Percentiles rank a stretch among this genome's conserved stretches.
phyloP scores from a whole-genome alignment of 2,113 vertebrate genomes.

The Apeltes quadracus region DNA sequence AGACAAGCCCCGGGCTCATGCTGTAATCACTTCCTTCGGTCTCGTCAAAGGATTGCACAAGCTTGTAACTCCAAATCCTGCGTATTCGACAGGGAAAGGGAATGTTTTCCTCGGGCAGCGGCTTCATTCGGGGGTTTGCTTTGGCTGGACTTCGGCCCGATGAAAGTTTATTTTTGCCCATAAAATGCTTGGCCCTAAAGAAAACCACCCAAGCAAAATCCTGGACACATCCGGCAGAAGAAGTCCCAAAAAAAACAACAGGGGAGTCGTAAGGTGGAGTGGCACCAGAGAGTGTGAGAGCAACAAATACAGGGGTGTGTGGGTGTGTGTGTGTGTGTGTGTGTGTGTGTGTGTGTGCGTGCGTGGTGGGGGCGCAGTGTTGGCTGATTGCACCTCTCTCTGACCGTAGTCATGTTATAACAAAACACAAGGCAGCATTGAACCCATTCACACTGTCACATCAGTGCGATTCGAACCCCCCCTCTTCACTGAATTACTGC shows the following conservation, averaged over 20 bases:
- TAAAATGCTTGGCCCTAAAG: conserved; percentile 76
- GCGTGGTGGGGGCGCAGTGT: conserved; percentile 32
- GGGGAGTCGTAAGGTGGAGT: conserved; percentile 61
- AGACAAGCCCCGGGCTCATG: conserved; percentile 40
- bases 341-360: no score
- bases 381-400: conserved; percentile 49
- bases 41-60: conserved; percentile 60
- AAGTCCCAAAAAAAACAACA: conserved; percentile 73
- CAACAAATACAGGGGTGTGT: conserved; percentile 42
- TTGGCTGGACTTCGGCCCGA: conserved; percentile 76
- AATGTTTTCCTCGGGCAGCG: conserved; percentile 76
- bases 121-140: conserved; percentile 76
- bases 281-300: conserved; percentile 55
- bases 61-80: conserved; percentile 67
- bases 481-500: conserved; percentile 22
- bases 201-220: conserved; percentile 78
- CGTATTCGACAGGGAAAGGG: conserved; percentile 68
- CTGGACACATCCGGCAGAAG: conserved; percentile 70
- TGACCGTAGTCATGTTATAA: conserved; percentile 57
- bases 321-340: no score
- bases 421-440: conserved; percentile 48
- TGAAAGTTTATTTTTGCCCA: conserved; percentile 80
- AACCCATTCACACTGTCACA: conserved; percentile 53
- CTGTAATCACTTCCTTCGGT: conserved; percentile 49
- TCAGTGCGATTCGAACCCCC: conserved; percentile 36